A percentile compares a stretch with the other conserved stretches of the same genome.
phyloP scores from a whole-genome alignment of 2,113 vertebrate species.

The Nycticebus coucang region DNA sequence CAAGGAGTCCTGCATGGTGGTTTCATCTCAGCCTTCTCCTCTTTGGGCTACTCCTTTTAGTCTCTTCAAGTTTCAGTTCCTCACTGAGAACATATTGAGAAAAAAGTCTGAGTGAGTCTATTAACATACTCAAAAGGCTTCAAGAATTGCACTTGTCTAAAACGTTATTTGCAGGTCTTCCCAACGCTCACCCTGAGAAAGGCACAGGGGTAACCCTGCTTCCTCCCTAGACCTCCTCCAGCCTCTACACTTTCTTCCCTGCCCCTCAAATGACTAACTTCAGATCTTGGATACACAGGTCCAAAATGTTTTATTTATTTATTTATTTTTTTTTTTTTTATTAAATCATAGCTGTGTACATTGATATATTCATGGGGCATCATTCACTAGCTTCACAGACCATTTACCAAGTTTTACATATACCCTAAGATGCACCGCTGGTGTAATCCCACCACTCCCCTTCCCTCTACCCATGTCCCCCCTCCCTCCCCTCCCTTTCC shows the following conservation, averaged over 20 bases:
- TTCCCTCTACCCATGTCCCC: too few relatives aligned
- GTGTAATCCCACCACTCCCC: too few relatives aligned
- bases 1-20: background rate
- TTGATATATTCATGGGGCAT: too few relatives aligned
- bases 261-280: background rate
- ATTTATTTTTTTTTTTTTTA: too few relatives aligned
- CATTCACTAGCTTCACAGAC: too few relatives aligned
- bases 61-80: background rate
- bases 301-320: too few relatives aligned
- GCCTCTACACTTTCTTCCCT: background rate
- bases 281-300: background rate
- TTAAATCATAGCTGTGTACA: too few relatives aligned
- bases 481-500: too few relatives aligned
- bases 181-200: background rate
- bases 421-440: too few relatives aligned
- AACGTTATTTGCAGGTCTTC: too few relatives aligned
- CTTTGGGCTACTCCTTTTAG: background rate
- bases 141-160: background rate
- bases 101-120: background rate
- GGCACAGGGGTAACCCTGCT: too few relatives aligned
- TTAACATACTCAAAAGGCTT: background rate
- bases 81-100: background rate
- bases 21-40: background rate
- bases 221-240: fast-evolving
- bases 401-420: too few relatives aligned